phyloP scores from a whole-genome alignment of 2,888 invertebrate species.

The Harpalus rufipes region DNA sequence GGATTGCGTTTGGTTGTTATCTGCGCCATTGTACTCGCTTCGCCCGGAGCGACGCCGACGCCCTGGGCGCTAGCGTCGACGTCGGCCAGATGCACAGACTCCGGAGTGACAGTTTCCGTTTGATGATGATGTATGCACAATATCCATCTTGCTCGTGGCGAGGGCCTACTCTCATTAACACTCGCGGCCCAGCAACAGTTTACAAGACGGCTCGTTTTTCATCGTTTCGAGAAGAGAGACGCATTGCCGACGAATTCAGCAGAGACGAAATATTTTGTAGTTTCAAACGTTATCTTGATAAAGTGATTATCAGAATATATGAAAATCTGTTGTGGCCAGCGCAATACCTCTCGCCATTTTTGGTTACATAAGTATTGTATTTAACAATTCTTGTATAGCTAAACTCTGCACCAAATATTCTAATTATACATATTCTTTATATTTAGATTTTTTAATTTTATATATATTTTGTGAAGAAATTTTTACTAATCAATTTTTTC shows the following conservation, averaged over 20 bases:
- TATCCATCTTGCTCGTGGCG: conserved; percentile 71
- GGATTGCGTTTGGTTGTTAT: conserved; percentile 29
- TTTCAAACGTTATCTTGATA: conserved; percentile 27
- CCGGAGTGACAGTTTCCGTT: conserved; percentile 55
- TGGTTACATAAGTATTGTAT: too few species aligned
- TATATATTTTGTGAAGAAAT: too few species aligned
- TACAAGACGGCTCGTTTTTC: conserved; percentile 74
- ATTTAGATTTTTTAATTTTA: too few species aligned
- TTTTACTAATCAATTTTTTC: too few species aligned
- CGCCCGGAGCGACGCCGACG: not conserved
- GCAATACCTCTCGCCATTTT: too few species aligned
- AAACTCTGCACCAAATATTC: too few species aligned
- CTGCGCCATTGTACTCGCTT: conserved; percentile 13
- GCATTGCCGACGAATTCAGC: not conserved
- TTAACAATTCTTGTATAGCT: too few species aligned
- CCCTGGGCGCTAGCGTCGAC: conserved; percentile 10
- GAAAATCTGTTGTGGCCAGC: too few species aligned
- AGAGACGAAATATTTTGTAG: not conserved
- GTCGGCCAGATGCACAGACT: not conserved
- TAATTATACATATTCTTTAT: too few species aligned
- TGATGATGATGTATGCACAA: conserved; percentile 71
- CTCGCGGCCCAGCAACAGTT: conserved; percentile 71
- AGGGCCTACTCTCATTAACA: conserved; percentile 73
- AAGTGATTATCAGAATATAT: not conserved
- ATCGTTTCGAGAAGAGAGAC: conserved; percentile 71